Evolutionary conservation across 2,888 invertebrate species (phyloP).

Genomic region (Erpobdella octoculata): DNA sequence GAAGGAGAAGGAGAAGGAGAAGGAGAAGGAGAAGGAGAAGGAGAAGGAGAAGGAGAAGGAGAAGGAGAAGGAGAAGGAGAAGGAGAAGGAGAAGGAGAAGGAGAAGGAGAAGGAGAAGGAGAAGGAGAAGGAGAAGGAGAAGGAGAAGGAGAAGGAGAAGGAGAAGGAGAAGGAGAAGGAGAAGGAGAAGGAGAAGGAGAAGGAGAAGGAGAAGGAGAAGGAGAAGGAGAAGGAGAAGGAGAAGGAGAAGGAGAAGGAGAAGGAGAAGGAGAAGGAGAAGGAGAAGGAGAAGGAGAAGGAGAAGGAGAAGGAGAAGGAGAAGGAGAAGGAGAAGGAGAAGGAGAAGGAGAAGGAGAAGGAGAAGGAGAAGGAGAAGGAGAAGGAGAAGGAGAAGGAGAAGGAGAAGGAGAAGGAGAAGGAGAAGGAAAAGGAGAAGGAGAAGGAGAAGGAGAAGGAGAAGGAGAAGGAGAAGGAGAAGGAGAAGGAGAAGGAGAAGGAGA

Average conservation of each 20-base stretch:
- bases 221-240: conserved; percentile 2
- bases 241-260: conserved; percentile 3
- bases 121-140: conserved; percentile 2
- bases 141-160: conserved; percentile 2
- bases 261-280: conserved; percentile 2
- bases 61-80: neutral
- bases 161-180: conserved; percentile 2
- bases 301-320: conserved; percentile 3
- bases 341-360: conserved; percentile 3
- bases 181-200: conserved; percentile 3
- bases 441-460: neutral
- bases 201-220: conserved; percentile 2
- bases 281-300: conserved; percentile 2
- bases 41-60: conserved; percentile 2
- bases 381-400: neutral
- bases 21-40: conserved; percentile 2
- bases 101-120: neutral
- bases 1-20: conserved; percentile 1
- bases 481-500: neutral
- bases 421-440: neutral
- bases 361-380: conserved; percentile 3
- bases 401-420: neutral
- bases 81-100: neutral
- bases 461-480: neutral
- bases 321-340: conserved; percentile 2